phyloP scores from a whole-genome alignment of 2,113 vertebrate species.

The Osmerus eperlanus region DNA sequence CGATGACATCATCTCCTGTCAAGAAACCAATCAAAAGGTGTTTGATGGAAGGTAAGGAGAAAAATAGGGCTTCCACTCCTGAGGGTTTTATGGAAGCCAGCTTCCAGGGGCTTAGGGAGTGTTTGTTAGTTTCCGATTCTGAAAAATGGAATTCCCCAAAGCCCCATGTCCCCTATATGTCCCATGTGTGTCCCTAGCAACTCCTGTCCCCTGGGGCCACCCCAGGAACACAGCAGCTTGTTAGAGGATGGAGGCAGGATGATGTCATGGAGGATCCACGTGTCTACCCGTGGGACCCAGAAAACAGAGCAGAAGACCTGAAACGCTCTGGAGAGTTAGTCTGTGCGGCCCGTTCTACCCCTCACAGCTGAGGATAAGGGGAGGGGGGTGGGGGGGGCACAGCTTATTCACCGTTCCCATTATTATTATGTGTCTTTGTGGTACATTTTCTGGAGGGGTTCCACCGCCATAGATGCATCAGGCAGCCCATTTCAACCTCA shows the following conservation, averaged over 20 bases:
- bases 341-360: not conserved
- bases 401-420: no score
- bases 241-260: not conserved
- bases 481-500: no score
- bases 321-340: not conserved
- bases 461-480: no score
- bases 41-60: not conserved
- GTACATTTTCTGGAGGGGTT: no score
- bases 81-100: not conserved
- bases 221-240: not conserved
- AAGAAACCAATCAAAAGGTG: not conserved
- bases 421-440: no score
- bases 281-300: not conserved
- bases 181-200: constrained; percentile 8
- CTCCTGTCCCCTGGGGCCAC: constrained; percentile 13
- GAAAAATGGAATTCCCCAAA: constrained; percentile 10
- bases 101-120: constrained; percentile 27
- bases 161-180: constrained; percentile 24
- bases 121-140: constrained; percentile 41
- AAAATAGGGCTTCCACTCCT: not conserved
- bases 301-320: no score
- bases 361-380: not conserved
- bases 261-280: not conserved
- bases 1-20: not conserved
- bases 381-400: not conserved